Conservation (phyloP, 1,140 invertebrate species). For the Trichonephila clavipes region DNA sequence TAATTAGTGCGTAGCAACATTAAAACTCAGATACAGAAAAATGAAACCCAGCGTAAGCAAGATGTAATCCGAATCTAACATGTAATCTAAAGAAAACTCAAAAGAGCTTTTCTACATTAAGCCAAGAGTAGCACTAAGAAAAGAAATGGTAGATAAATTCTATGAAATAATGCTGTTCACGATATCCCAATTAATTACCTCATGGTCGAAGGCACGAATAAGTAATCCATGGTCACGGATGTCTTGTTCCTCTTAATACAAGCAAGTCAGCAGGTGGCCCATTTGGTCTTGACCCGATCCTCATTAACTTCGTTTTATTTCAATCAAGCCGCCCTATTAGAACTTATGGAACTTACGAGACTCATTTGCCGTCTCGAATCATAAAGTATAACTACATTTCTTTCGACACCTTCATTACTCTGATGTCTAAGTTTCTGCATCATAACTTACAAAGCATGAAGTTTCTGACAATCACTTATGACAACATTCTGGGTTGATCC, state of each 20-base stretch:
- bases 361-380: not conserved
- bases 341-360: slow-evolving; percentile 5
- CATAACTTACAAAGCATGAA: not conserved
- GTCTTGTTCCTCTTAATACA: not conserved
- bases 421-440: not conserved
- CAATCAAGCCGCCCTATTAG: slow-evolving; percentile 18
- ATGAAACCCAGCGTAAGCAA: not conserved
- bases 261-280: slow-evolving; percentile 56
- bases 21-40: not conserved
- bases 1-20: not conserved
- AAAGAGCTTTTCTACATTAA: not conserved
- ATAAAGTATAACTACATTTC: slow-evolving; percentile 13
- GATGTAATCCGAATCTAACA: not conserved
- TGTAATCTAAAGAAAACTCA: not conserved
- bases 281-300: slow-evolving; percentile 65
- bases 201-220: slow-evolving; percentile 45
- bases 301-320: slow-evolving; percentile 70
- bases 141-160: slow-evolving; percentile 13
- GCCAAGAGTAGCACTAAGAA: not conserved
- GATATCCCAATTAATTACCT: slow-evolving; percentile 52
- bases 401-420: slow-evolving; percentile 23
- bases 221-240: slow-evolving; percentile 39
- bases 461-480: not conserved
- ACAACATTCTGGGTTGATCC: no score
- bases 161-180: slow-evolving; percentile 37